phyloP scores from a whole-genome alignment of 2,888 invertebrate species.

The Drosophila ochracea region DNA sequence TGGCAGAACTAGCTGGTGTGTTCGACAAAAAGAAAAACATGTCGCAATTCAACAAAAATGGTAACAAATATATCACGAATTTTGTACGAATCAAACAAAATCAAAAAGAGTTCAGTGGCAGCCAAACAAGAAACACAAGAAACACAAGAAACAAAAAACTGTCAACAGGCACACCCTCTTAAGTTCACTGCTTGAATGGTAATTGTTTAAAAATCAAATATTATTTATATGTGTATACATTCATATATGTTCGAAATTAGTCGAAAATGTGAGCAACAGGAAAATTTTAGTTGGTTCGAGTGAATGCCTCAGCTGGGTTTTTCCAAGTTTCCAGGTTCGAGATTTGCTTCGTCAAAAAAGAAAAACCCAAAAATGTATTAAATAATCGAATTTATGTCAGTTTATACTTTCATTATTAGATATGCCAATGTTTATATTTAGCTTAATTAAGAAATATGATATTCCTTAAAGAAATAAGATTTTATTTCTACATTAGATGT shows the following conservation, averaged over 20 bases:
- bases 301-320: neutral
- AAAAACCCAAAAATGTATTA: neutral
- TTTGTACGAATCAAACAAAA: neutral
- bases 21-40: slow-evolving; percentile 34
- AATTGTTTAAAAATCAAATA: slow-evolving; percentile 5
- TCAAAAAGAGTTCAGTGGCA: slow-evolving; percentile 45
- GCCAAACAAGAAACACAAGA: slow-evolving; percentile 8
- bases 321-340: neutral
- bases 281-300: neutral
- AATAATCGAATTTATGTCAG: neutral
- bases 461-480: neutral
- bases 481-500: neutral
- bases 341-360: neutral
- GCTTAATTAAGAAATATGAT: neutral
- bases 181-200: slow-evolving; percentile 11
- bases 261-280: neutral
- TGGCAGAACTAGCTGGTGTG: slow-evolving; percentile 59
- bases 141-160: slow-evolving; percentile 5
- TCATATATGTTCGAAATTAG: neutral
- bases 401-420: neutral
- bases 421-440: neutral
- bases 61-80: slow-evolving; percentile 41
- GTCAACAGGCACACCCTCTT: slow-evolving; percentile 22
- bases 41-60: slow-evolving; percentile 62
- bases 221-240: neutral